phyloP scores from a whole-genome alignment of 92 coral and sea anemone species.

The Muricea muricata region DNA sequence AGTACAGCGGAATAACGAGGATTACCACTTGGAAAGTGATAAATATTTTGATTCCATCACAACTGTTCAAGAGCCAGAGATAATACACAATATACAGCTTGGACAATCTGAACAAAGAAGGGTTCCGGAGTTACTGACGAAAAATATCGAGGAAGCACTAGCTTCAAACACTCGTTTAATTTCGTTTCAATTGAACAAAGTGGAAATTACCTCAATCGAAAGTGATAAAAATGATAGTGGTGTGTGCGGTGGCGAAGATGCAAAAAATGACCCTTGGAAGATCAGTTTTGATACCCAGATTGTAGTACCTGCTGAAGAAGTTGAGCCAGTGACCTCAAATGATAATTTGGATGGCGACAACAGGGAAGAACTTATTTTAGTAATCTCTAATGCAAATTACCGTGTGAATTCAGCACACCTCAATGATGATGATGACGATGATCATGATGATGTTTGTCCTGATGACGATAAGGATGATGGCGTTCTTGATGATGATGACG shows the following conservation, averaged over 20 bases:
- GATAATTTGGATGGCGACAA: not conserved
- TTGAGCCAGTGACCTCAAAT: not conserved
- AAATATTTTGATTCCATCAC: not conserved
- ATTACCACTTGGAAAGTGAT: not conserved
- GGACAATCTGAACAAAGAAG: not conserved
- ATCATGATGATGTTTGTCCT: not conserved
- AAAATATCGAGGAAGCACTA: not conserved
- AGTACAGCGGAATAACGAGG: not conserved
- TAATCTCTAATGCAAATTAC: not conserved
- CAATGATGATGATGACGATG: not conserved
- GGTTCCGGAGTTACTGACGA: not conserved
- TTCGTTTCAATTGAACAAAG: not conserved
- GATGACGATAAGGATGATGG: not conserved
- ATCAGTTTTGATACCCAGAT: not conserved
- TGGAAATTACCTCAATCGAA: not conserved
- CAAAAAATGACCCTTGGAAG: not conserved
- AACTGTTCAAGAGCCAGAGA: not conserved
- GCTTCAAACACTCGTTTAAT: not conserved
- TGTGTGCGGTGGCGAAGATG: not conserved
- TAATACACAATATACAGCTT: not conserved
- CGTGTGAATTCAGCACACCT: not conserved
- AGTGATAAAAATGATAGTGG: not conserved
- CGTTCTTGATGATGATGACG: not conserved
- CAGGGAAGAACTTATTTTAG: not conserved
- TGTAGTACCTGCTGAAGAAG: not conserved